Conservation (phyloP, 2,888 invertebrate species). For the Dasypolia templi region DNA sequence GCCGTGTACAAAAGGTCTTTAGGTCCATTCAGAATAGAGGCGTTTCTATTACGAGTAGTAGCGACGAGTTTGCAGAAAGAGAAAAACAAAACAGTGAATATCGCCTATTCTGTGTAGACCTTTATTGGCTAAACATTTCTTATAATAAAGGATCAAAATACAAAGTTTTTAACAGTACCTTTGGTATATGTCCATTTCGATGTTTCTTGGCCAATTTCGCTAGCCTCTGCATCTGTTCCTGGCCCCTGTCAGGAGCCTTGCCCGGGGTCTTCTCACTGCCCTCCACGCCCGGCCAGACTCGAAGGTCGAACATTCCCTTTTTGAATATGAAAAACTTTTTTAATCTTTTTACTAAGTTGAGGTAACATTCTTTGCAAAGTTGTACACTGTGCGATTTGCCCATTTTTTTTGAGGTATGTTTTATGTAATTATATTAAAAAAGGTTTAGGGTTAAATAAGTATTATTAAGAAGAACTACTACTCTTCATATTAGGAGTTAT, state of each 20-base stretch:
- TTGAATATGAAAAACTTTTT: slow-evolving; percentile 72
- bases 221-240: slow-evolving; percentile 96
- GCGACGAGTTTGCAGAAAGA: too few species aligned
- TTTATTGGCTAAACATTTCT: too few species aligned
- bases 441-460: background rate
- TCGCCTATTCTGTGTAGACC: too few species aligned
- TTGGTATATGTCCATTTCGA: slow-evolving; percentile 97
- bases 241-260: slow-evolving; percentile 94
- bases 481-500: background rate
- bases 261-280: slow-evolving; percentile 95
- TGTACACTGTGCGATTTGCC: slow-evolving; percentile 74
- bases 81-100: too few species aligned
- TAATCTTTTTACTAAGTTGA: slow-evolving; percentile 68
- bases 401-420: slow-evolving; percentile 68
- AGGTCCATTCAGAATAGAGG: too few species aligned
- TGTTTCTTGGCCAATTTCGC: slow-evolving; percentile 98
- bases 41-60: too few species aligned
- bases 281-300: slow-evolving; percentile 97
- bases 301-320: slow-evolving; percentile 96
- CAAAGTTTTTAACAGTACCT: slow-evolving; percentile 91
- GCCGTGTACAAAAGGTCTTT: too few species aligned
- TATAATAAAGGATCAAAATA: too few species aligned
- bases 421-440: background rate
- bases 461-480: background rate
- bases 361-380: slow-evolving; percentile 71